phyloP scores from a whole-genome alignment of 2,113 vertebrate genomes.

The Tauraco erythrolophus region DNA sequence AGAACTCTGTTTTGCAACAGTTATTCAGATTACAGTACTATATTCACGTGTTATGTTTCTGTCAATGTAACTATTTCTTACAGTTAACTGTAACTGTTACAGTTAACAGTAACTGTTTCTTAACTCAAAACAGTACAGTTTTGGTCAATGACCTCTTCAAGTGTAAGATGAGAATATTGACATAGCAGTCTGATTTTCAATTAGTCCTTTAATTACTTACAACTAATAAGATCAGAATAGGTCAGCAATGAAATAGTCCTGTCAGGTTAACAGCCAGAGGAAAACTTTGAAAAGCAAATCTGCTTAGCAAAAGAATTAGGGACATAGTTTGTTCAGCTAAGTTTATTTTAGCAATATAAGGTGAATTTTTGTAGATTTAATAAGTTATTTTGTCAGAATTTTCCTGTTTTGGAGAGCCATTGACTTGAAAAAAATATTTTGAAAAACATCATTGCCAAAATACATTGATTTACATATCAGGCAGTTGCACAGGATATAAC shows the following conservation, averaged over 20 bases:
- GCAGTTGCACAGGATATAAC: background rate
- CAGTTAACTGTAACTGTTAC: too few relatives aligned
- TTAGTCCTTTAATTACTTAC: conserved; percentile 3
- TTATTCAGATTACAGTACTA: background rate
- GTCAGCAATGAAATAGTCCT: background rate
- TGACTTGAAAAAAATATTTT: background rate
- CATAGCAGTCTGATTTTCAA: background rate
- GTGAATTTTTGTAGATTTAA: background rate
- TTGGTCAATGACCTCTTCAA: background rate
- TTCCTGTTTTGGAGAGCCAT: background rate
- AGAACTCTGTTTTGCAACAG: background rate
- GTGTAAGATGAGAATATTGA: background rate
- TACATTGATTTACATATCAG: background rate
- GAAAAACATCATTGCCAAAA: background rate
- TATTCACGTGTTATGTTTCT: background rate
- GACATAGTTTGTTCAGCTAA: background rate
- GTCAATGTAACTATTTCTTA: background rate
- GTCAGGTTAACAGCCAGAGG: background rate
- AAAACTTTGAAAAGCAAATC: background rate
- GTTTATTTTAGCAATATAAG: background rate
- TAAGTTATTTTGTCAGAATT: background rate
- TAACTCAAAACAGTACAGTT: background rate
- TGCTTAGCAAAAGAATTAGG: background rate
- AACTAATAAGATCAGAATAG: background rate
- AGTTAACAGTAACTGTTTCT: background rate